These are phyloP conservation scores for Hyperoplus immaculatus DNA, from an alignment of 2,797 vertebrate species.

Conservation along the genomic window DNA sequence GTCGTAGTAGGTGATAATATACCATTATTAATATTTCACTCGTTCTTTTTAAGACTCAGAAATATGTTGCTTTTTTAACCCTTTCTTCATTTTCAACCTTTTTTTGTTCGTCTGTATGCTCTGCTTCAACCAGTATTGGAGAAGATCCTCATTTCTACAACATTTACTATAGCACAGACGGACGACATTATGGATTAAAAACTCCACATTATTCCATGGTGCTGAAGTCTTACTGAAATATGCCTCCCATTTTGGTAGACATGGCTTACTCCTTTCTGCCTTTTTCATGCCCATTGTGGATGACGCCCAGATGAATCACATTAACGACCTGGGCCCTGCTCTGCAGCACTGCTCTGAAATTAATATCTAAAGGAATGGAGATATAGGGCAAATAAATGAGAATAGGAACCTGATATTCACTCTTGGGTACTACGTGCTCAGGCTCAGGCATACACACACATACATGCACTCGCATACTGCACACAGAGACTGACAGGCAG, in stretches of 20 bases:
- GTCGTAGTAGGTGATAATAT: neutral
- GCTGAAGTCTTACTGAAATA: conserved; percentile 67
- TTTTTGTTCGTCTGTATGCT: conserved; percentile 31
- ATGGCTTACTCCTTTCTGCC: conserved; percentile 54
- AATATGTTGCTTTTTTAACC: conserved; percentile 36
- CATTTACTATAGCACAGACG: conserved; percentile 43
- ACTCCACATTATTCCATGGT: conserved; percentile 50
- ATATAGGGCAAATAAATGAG: conserved; percentile 90
- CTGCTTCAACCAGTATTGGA: conserved; percentile 29
- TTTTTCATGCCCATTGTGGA: conserved; percentile 64
- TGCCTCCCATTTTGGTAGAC: conserved; percentile 59
- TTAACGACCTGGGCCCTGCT: conserved; percentile 85
- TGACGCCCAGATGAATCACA: conserved; percentile 86
- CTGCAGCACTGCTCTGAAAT: conserved; percentile 85
- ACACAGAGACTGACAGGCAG: conserved; percentile 84
- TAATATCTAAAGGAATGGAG: conserved; percentile 87
- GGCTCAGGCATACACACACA: conserved; percentile 55
- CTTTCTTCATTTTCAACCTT: conserved; percentile 17
- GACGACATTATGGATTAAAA: conserved; percentile 56
- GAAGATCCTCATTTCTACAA: conserved; percentile 18
- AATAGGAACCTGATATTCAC: conserved; percentile 89
- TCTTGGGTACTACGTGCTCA: conserved; percentile 76
- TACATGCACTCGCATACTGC: conserved; percentile 66
- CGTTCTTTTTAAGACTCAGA: conserved; percentile 4
- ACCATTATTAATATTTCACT: neutral